Base-by-base conservation (phyloP, 2,113 vertebrate species). In the Polypterus senegalus region DNA sequence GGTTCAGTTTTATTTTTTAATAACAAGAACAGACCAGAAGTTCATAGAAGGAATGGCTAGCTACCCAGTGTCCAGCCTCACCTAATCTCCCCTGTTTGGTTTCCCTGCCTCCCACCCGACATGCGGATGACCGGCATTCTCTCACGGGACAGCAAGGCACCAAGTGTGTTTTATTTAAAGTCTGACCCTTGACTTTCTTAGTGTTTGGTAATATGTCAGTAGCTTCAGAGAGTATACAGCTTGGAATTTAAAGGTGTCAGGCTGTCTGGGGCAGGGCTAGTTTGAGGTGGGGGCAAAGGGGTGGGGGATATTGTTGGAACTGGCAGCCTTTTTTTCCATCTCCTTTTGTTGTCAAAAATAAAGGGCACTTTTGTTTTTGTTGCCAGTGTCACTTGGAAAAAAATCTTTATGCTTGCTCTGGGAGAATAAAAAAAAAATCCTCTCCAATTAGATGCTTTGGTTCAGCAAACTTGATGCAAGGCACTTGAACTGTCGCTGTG, bases 401-500 rank as follows among this genome's bases (percentile, higher is more conserved):
- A 74, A 78, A 81, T 84, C 71, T 54, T 65, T 65, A 61, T 51
- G 57, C 49, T 9, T 66, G 69, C 79, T 74, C 73, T 76, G 70
- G 77, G 79, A 79, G 65, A 72, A 67, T 71, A 63, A 76, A 79
- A 79, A 74, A 77, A 74, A 52, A 74, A 27, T 27, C 27, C 27
- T 27, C 79, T 79, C 90, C 91, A 93, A 92, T 93, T 92, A 93
- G 89, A 85, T 79, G 85, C 88, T 79, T 81, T 73, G 69, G 76
- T 81, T 81, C 80, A 78, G 81, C 73, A 79, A 85, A 82, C 79
- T 77, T 77, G 79, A 78, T 75, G 84, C 77, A 60, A 83, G 77
- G 84, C 84, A 82, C 89, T 92, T 87, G 83, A 91, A 91, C 86
- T 89, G 89, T 92, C 89, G 83, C 90, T 80, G 83, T 71, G 81